Conservation (phyloP, 2,113 vertebrate species). For the Phrynosoma platyrhinos region DNA sequence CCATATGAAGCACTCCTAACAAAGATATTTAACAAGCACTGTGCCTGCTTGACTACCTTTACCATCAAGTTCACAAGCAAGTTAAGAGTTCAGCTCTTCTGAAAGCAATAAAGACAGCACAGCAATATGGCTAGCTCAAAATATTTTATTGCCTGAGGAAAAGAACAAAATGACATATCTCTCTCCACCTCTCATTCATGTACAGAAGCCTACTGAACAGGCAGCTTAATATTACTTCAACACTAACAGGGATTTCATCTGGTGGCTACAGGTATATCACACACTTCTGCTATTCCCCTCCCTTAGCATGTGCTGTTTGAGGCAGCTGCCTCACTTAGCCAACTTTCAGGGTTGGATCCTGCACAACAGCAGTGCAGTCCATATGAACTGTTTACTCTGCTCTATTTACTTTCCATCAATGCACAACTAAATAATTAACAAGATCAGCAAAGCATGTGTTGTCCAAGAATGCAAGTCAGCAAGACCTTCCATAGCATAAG, state of each 20-base stretch:
- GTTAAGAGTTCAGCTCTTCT: neutral
- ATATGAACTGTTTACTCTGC: neutral
- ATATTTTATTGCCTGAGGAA: too few species aligned
- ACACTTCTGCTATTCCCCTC: neutral
- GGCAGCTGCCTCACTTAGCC: neutral
- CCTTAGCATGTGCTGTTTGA: neutral
- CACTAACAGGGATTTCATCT: neutral
- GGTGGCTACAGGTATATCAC: neutral
- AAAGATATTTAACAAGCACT: neutral
- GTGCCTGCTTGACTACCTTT: neutral
- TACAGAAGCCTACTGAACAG: neutral
- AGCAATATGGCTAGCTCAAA: neutral
- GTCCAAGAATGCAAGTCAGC: neutral
- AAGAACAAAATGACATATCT: neutral
- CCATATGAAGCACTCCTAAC: neutral
- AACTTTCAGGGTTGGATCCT: neutral
- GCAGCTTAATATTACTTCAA: neutral
- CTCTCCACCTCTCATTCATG: neutral
- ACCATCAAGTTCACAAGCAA: neutral
- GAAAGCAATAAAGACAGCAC: neutral
- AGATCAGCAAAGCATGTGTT: neutral
- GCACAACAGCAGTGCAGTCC: neutral
- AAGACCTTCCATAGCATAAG: neutral
- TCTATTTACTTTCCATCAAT: neutral
- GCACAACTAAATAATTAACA: neutral